These are phyloP conservation scores for Dermochelys coriacea DNA, from an alignment of 2,797 vertebrate genomes.

Conservation along the genomic window DNA sequence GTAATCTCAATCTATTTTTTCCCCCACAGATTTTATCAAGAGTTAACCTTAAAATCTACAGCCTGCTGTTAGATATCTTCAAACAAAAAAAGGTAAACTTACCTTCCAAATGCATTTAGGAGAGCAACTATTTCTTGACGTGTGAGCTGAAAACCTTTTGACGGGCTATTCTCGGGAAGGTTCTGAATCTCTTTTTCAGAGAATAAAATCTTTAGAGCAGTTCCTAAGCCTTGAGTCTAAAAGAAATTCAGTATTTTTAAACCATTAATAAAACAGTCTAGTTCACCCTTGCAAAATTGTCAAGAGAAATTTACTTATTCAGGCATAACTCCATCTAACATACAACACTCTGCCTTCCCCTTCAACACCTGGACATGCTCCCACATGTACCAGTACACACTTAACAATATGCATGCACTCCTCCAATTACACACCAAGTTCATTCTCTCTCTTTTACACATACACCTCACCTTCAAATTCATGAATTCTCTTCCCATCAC, in stretches of 20 bases:
- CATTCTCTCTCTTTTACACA: not conserved
- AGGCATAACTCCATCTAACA: not conserved
- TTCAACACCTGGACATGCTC: not conserved
- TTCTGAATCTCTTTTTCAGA: conserved; percentile 96
- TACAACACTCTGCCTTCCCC: not conserved
- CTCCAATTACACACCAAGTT: not conserved
- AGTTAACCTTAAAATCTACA: not conserved
- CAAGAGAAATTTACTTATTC: not conserved
- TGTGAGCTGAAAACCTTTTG: conserved; percentile 95
- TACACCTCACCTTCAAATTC: not conserved
- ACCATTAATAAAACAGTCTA: not conserved
- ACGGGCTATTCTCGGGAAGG: conserved; percentile 91
- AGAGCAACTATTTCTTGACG: conserved; percentile 95
- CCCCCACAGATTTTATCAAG: not conserved
- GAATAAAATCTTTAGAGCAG: conserved; percentile 95
- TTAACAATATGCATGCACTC: not conserved
- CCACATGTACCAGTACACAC: not conserved
- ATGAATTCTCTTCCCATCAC: not conserved
- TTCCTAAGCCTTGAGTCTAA: conserved; percentile 94
- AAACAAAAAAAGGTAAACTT: conserved; percentile 8
- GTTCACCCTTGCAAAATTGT: not conserved
- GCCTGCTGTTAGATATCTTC: not conserved
- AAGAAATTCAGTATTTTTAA: not conserved
- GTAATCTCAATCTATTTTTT: not conserved
- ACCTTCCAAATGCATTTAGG: conserved; percentile 93